These are phyloP conservation scores for Bovichtus variegatus DNA, from an alignment of 2,797 vertebrate species.

Conservation along the genomic window DNA sequence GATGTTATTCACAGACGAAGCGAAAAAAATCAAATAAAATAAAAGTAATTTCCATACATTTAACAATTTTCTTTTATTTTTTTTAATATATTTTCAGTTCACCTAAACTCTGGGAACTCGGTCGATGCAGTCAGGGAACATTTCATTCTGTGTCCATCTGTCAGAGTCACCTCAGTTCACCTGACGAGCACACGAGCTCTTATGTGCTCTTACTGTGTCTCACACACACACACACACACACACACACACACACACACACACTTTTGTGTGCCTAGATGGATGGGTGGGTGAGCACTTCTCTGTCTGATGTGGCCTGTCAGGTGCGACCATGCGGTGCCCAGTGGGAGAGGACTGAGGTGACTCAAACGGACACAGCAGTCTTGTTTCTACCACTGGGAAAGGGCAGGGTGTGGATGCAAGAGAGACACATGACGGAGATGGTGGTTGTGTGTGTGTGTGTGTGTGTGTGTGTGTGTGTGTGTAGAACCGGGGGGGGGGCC, in stretches of 20 bases:
- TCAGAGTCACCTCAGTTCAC: conserved; percentile 23
- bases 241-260: neutral
- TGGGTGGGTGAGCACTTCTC: conserved; percentile 42
- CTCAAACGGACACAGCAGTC: conserved; percentile 46
- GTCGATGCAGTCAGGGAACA: neutral
- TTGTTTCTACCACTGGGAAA: conserved; percentile 31
- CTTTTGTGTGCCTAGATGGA: conserved; percentile 11
- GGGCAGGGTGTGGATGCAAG: neutral
- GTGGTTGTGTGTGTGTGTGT: conserved; percentile 19
- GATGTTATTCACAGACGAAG: neutral
- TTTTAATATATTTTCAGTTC: neutral
- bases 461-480: conserved; percentile 2
- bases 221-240: neutral
- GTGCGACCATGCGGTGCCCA: conserved; percentile 58
- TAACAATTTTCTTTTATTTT: neutral
- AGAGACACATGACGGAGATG: conserved; percentile 16
- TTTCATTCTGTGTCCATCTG: conserved; percentile 12
- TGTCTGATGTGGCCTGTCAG: conserved; percentile 69
- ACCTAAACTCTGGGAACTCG: neutral
- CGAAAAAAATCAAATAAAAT: neutral
- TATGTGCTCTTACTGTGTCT: neutral
- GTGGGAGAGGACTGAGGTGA: conserved; percentile 55
- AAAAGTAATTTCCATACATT: neutral
- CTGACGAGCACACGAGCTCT: neutral
- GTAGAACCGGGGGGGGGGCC: conserved; percentile 28